Percentiles rank a stretch among this genome's conserved stretches.
These are phyloP conservation scores for Lophotriccus pileatus DNA, from an alignment of 2,797 vertebrate genomes.

Conservation along the genomic window DNA sequence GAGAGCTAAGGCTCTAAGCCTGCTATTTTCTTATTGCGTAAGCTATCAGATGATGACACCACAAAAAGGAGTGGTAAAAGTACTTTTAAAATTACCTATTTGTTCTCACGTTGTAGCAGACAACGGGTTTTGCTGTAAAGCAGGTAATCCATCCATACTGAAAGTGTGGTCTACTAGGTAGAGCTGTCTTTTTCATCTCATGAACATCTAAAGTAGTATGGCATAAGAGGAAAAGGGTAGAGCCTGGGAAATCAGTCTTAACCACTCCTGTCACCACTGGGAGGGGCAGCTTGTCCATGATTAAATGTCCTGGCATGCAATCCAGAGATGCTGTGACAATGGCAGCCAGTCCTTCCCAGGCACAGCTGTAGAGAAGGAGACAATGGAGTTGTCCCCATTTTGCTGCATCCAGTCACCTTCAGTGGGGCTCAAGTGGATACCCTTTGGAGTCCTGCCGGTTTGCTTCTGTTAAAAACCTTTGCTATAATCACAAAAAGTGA, in stretches of 20 bases:
- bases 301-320: accelerated
- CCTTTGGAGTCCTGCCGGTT: background rate
- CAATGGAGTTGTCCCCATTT: accelerated
- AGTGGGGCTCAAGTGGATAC: background rate
- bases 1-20: background rate
- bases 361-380: background rate
- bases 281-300: background rate
- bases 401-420: background rate
- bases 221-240: background rate
- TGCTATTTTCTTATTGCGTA: background rate
- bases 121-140: background rate
- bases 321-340: background rate
- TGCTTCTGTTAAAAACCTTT: background rate
- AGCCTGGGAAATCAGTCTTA: background rate
- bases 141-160: accelerated
- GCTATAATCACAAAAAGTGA: background rate
- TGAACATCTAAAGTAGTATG: accelerated
- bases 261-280: background rate
- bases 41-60: background rate
- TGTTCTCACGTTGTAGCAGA: background rate
- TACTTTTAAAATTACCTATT: background rate
- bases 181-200: background rate
- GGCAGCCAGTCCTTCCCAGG: background rate
- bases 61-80: background rate
- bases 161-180: accelerated